Conservation (phyloP, 2,113 vertebrate genomes). For the Alouatta palliata region DNA sequence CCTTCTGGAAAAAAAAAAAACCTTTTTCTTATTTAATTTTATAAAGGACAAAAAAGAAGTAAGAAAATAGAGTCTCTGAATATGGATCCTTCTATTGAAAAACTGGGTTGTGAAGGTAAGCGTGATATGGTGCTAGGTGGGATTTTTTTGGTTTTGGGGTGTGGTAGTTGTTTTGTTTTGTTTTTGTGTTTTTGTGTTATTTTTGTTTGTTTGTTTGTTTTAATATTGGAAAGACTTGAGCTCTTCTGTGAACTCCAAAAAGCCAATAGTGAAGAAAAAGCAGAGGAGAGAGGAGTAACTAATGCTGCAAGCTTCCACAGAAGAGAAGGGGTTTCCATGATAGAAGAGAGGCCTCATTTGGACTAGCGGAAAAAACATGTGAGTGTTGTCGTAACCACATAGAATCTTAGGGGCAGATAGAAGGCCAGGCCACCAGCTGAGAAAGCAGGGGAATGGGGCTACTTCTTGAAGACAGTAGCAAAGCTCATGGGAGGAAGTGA, state of each 20-base stretch:
- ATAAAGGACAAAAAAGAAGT: neutral
- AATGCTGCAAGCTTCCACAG: neutral
- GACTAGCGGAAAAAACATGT: neutral
- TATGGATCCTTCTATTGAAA: neutral
- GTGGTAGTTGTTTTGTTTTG: neutral
- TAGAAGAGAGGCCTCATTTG: neutral
- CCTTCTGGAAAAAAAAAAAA: neutral
- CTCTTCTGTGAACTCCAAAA: neutral
- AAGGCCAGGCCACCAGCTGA: neutral
- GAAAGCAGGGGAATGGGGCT: neutral
- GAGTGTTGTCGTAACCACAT: neutral
- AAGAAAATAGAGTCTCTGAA: neutral
- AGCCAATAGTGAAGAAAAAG: neutral
- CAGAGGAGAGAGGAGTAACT: neutral
- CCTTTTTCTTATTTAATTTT: constrained; percentile 11
- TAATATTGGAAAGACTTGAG: neutral
- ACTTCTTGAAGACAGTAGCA: neutral
- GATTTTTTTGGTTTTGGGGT: neutral
- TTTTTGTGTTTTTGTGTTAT: neutral
- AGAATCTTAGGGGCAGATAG: neutral
- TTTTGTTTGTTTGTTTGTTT: neutral
- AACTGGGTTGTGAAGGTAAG: neutral
- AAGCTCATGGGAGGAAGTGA: neutral
- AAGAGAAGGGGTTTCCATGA: neutral
- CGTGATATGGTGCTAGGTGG: neutral